These are phyloP conservation scores for Ochotona princeps DNA, from an alignment of 2,113 vertebrate species.

Conservation along the genomic window DNA sequence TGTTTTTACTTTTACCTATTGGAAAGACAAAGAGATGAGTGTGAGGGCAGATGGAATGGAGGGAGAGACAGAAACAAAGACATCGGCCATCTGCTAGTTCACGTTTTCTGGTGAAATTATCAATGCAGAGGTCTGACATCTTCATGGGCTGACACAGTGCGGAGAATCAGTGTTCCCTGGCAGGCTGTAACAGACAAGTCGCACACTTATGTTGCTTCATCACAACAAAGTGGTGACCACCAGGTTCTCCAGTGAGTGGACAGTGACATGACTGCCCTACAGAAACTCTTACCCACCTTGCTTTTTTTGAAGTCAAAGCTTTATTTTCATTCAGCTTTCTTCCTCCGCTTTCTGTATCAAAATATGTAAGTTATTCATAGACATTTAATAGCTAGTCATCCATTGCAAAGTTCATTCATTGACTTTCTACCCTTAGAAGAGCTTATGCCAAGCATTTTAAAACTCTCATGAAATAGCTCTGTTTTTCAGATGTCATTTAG, in stretches of 20 bases:
- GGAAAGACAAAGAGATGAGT: no score
- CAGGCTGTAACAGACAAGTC: background rate
- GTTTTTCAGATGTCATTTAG: constrained; percentile 7
- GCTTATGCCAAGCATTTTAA: background rate
- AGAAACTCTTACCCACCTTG: constrained; percentile 88
- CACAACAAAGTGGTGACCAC: background rate
- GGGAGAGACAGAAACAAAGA: no score
- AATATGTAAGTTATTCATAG: constrained; percentile 40
- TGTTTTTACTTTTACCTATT: background rate
- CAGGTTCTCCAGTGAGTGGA: background rate
- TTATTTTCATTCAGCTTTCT: constrained; percentile 98
- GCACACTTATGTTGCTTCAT: background rate
- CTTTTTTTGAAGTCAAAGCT: constrained; percentile 95
- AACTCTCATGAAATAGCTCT: constrained; percentile 24
- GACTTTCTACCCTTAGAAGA: background rate
- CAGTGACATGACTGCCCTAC: background rate
- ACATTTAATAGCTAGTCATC: background rate
- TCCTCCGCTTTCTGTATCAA: constrained; percentile 93
- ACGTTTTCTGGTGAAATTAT: constrained; percentile 37
- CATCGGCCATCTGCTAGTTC: background rate
- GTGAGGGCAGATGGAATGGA: no score
- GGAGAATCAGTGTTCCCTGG: background rate
- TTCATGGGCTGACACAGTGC: background rate
- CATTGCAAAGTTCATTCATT: constrained; percentile 4
- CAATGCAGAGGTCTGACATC: background rate